A percentile compares a stretch with the other conserved stretches of the same genome.
Evolutionary conservation across 2,888 invertebrate species (phyloP).

Genomic region (Euplexia lucipara): DNA sequence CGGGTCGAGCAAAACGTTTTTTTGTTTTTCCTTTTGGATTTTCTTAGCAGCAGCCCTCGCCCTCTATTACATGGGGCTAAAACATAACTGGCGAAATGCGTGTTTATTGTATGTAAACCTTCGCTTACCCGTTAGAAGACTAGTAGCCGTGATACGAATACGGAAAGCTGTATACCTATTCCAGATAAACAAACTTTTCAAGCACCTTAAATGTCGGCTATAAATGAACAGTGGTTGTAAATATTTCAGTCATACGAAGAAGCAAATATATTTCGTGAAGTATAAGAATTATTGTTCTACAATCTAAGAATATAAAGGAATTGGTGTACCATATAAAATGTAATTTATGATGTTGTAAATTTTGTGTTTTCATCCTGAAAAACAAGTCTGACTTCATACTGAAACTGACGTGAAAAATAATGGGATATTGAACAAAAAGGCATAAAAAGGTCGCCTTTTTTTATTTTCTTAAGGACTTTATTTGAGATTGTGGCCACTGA

Average conservation of each 20-base stretch:
- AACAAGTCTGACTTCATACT: conserved; percentile 33
- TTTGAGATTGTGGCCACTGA: background rate
- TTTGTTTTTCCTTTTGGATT: too few relatives aligned
- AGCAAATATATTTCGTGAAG: conserved; percentile 14
- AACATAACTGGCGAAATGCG: too few relatives aligned
- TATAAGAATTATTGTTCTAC: conserved; percentile 30
- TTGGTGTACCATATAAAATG: conserved; percentile 10
- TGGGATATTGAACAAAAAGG: background rate
- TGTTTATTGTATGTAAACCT: too few relatives aligned
- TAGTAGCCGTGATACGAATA: too few relatives aligned
- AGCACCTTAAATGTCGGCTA: conserved; percentile 4
- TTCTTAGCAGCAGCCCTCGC: too few relatives aligned
- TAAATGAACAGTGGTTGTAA: conserved; percentile 1
- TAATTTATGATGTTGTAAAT: conserved; percentile 50
- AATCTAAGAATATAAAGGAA: conserved; percentile 32
- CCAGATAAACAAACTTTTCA: background rate
- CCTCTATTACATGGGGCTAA: too few relatives aligned
- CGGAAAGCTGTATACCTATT: too few relatives aligned
- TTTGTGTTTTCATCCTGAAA: conserved; percentile 21
- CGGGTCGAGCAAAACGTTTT: too few relatives aligned
- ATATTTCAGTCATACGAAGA: conserved; percentile 1
- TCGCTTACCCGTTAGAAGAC: too few relatives aligned
- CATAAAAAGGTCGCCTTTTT: conserved; percentile 2
- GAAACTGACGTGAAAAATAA: conserved; percentile 13
- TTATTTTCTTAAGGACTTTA: background rate